Evolutionary conservation across 2,797 vertebrate genomes (phyloP).

Genomic region (Anas capensis): DNA sequence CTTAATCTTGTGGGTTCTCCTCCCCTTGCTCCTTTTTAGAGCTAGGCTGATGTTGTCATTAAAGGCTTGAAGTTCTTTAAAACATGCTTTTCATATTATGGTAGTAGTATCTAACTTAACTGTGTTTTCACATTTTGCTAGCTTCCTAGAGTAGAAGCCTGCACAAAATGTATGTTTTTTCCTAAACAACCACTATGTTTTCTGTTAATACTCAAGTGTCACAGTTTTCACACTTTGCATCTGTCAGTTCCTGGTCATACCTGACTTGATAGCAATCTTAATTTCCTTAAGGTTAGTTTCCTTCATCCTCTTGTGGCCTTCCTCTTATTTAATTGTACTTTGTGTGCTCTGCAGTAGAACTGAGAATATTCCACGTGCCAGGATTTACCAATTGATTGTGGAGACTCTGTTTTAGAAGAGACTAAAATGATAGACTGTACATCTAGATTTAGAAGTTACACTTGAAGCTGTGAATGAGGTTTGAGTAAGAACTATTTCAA

Average conservation of each 20-base stretch:
- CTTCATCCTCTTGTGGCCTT: neutral
- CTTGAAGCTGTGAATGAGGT: neutral
- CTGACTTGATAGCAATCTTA: neutral
- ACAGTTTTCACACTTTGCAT: neutral
- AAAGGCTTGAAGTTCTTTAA: neutral
- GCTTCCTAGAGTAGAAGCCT: neutral
- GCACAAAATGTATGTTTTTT: accelerated
- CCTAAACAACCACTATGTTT: neutral
- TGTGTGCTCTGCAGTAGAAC: neutral
- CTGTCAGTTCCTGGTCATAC: neutral
- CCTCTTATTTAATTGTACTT: neutral
- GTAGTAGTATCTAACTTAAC: neutral
- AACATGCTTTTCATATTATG: neutral
- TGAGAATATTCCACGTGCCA: neutral
- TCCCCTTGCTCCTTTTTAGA: accelerated
- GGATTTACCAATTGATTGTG: neutral
- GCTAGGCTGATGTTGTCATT: neutral
- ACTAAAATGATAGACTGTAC: neutral
- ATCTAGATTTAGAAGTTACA: neutral
- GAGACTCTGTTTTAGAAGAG: neutral
- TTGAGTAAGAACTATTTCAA: neutral
- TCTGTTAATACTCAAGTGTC: neutral
- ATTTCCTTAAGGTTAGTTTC: neutral
- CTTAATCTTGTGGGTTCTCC: neutral
- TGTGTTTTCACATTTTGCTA: neutral